phyloP scores from a whole-genome alignment of 2,888 invertebrate genomes.

The Diploptera punctata region DNA sequence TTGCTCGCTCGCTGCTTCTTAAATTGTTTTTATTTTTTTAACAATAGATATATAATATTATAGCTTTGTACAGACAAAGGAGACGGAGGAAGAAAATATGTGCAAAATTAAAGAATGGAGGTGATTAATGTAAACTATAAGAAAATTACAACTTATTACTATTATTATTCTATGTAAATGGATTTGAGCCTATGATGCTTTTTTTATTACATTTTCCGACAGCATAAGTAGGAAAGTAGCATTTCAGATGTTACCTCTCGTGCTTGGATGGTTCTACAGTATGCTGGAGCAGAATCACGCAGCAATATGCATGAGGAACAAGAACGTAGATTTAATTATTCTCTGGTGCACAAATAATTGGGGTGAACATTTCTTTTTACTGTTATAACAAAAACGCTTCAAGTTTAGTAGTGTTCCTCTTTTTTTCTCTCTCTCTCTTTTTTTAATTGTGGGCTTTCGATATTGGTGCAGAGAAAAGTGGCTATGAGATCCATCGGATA shows the following conservation, averaged over 20 bases:
- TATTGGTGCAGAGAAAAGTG: constrained; percentile 25
- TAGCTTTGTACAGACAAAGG: constrained; percentile 42
- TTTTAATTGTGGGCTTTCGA: constrained; percentile 22
- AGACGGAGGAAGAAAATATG: constrained; percentile 22
- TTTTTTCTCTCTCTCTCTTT: too few species aligned
- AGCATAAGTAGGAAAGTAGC: constrained; percentile 33
- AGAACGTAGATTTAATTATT: constrained; percentile 6
- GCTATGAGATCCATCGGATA: not conserved
- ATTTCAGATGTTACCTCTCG: constrained; percentile 33
- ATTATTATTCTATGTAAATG: constrained; percentile 30
- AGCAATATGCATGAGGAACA: constrained; percentile 20
- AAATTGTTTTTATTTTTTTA: constrained; percentile 40
- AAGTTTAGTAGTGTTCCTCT: constrained; percentile 30
- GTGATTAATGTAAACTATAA: constrained; percentile 2
- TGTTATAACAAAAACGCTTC: constrained; percentile 17
- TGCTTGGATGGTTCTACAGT: constrained; percentile 30
- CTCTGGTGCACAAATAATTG: constrained; percentile 37
- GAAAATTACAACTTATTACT: constrained; percentile 27
- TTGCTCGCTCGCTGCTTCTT: constrained; percentile 20
- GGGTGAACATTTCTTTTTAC: constrained; percentile 21
- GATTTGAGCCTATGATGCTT: constrained; percentile 36
- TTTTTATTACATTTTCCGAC: constrained; percentile 38
- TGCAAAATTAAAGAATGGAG: constrained; percentile 36
- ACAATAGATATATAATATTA: constrained; percentile 35
- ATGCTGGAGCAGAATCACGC: not conserved